Percentiles rank a stretch among this genome's conserved stretches.
phyloP scores from a whole-genome alignment of 1,140 invertebrate species.

The Papilio polyxenes region DNA sequence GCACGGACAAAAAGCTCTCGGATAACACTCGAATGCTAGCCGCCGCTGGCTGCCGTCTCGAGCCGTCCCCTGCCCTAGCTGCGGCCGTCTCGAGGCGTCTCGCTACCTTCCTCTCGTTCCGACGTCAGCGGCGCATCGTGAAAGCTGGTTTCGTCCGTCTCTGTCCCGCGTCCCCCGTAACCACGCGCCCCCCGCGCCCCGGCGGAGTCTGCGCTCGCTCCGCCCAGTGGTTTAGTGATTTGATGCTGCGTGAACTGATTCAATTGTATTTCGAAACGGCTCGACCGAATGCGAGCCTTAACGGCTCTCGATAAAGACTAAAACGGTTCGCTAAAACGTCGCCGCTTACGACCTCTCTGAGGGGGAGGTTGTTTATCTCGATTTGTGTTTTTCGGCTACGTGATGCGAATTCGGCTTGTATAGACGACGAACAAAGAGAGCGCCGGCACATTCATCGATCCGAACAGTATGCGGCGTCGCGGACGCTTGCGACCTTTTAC shows the following conservation, averaged over 20 bases:
- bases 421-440: constrained; percentile 73
- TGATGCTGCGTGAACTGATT: constrained; percentile 81
- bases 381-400: constrained; percentile 78
- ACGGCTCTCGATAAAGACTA: constrained; percentile 72
- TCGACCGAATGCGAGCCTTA: constrained; percentile 69
- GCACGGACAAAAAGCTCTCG: constrained; percentile 75
- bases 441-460: constrained; percentile 69
- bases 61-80: constrained; percentile 57
- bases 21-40: constrained; percentile 68
- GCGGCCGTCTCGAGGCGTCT: constrained; percentile 63
- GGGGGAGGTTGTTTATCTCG: constrained; percentile 78
- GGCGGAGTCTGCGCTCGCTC: constrained; percentile 76
- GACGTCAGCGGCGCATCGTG: constrained; percentile 45
- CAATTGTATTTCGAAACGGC: constrained; percentile 71
- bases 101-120: constrained; percentile 63
- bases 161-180: constrained; percentile 64
- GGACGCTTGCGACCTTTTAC: constrained; percentile 63
- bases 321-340: constrained; percentile 73
- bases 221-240: constrained; percentile 81
- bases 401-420: constrained; percentile 79
- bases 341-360: constrained; percentile 72
- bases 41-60: constrained; percentile 61
- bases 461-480: constrained; percentile 60
- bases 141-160: constrained; percentile 63
- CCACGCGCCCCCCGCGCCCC: constrained; percentile 67